These are phyloP conservation scores for Gymnoscelis rufifasciata DNA, from an alignment of 2,888 invertebrate species.

Conservation along the genomic window DNA sequence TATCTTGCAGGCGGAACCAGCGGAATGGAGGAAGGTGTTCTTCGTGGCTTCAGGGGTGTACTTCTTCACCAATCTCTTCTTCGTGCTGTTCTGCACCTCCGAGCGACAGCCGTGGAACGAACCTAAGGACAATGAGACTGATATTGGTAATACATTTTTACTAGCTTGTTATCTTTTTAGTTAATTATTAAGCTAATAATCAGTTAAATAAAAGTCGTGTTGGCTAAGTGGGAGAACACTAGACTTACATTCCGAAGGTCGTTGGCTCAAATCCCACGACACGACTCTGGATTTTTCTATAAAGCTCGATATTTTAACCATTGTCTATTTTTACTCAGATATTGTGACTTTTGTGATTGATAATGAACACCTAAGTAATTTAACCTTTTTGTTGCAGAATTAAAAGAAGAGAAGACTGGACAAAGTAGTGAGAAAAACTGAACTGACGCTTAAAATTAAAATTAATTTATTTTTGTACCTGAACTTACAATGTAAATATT, in stretches of 20 bases:
- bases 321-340: too few relatives aligned
- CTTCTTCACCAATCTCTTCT: conserved; percentile 83
- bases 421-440: neutral
- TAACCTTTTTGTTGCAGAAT: conserved; percentile 16
- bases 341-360: too few relatives aligned
- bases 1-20: conserved; percentile 75
- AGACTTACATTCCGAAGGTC: too few relatives aligned
- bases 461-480: neutral
- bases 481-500: neutral
- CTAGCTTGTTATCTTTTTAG: too few relatives aligned
- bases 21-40: conserved; percentile 87
- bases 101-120: conserved; percentile 87
- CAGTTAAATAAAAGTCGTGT: too few relatives aligned
- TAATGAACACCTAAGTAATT: too few relatives aligned
- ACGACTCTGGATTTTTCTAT: too few relatives aligned
- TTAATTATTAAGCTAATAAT: too few relatives aligned
- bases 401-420: conserved; percentile 8
- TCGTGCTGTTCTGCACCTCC: conserved; percentile 83
- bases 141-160: conserved; percentile 24
- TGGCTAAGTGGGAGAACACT: too few relatives aligned
- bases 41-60: conserved; percentile 85
- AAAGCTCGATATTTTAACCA: too few relatives aligned
- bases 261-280: too few relatives aligned
- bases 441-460: neutral
- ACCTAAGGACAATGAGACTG: conserved; percentile 40